These are phyloP conservation scores for Teleopsis dalmanni DNA, from an alignment of 1,140 invertebrate species.

Conservation along the genomic window DNA sequence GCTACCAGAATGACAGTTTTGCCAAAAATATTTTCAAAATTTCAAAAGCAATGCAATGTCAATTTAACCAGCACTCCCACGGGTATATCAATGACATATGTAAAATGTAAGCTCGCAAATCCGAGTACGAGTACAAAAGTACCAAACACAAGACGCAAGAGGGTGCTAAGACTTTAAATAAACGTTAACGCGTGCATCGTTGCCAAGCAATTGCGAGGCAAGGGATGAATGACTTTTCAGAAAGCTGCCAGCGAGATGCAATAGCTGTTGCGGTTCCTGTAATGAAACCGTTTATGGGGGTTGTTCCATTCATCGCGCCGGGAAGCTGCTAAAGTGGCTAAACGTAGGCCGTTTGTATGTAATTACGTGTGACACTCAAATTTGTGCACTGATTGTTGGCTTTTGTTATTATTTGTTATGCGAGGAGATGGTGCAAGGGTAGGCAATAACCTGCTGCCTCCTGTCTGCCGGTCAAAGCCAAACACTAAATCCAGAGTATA, in stretches of 20 bases:
- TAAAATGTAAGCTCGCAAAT: constrained; percentile 38
- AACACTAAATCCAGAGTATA: no score
- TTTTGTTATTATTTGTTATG: constrained; percentile 3
- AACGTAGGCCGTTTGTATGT: not conserved
- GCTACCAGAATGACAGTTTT: constrained; percentile 5
- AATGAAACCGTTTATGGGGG: constrained; percentile 40
- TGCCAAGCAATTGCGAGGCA: not conserved
- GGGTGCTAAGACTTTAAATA: constrained; percentile 27
- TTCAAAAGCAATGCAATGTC: constrained; percentile 1
- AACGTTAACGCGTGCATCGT: constrained; percentile 30
- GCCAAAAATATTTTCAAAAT: constrained; percentile 6
- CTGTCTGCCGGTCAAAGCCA: no score
- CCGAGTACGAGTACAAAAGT: not conserved
- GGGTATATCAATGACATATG: constrained; percentile 45
- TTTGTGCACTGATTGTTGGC: not conserved
- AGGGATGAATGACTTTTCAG: not conserved
- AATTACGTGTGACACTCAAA: not conserved
- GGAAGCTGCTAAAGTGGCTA: not conserved
- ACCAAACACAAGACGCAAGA: not conserved
- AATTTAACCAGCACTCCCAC: constrained; percentile 33
- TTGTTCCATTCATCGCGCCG: not conserved
- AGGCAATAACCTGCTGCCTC: no score
- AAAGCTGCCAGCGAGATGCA: not conserved
- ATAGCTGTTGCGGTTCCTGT: constrained; percentile 34
- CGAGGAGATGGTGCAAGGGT: no score